Conservation (phyloP, 2,888 invertebrate species). For the Galeruca laticollis region DNA sequence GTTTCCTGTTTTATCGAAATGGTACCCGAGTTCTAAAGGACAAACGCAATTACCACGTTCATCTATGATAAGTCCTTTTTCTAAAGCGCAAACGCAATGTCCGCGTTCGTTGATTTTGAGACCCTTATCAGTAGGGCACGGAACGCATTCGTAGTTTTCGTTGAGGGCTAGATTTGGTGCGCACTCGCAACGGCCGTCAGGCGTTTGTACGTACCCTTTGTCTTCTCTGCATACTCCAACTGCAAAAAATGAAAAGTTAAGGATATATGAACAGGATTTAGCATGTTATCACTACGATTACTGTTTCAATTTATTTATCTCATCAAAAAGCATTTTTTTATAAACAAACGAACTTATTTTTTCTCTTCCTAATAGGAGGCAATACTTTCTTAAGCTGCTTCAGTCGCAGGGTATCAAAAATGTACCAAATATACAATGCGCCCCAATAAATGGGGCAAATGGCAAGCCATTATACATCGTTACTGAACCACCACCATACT, state of each 20-base stretch:
- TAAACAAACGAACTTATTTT: too few species aligned
- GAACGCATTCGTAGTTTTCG: constrained; percentile 81
- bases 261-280: too few species aligned
- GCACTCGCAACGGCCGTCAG: constrained; percentile 79
- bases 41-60: constrained; percentile 83
- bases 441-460: too few species aligned
- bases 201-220: constrained; percentile 76
- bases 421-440: too few species aligned
- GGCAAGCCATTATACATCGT: too few species aligned
- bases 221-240: constrained; percentile 75
- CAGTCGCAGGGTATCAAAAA: too few species aligned
- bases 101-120: constrained; percentile 82
- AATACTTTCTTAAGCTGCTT: too few species aligned
- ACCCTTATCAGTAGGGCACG: constrained; percentile 79
- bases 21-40: constrained; percentile 77
- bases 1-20: constrained; percentile 72
- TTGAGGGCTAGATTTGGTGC: constrained; percentile 82
- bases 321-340: too few species aligned
- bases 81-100: constrained; percentile 84
- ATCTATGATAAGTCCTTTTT: constrained; percentile 82
- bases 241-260: constrained; percentile 58
- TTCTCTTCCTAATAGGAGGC: too few species aligned
- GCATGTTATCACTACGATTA: too few species aligned
- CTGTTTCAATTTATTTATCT: too few species aligned
- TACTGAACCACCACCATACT: too few species aligned